These are phyloP conservation scores for Dryobates pubescens DNA, from an alignment of 2,797 vertebrate species.

Conservation along the genomic window DNA sequence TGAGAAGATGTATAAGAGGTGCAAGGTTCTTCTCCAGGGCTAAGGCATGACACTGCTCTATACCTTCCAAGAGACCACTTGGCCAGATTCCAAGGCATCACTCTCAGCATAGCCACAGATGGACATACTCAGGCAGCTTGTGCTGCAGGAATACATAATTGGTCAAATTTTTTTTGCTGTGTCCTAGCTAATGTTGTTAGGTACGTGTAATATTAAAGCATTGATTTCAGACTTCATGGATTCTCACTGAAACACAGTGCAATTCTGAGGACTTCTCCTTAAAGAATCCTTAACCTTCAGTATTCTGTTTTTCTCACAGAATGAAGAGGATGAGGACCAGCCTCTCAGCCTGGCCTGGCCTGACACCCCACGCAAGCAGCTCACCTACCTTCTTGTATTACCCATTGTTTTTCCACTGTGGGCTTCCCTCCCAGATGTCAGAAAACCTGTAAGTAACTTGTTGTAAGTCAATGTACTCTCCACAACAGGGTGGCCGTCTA, in stretches of 20 bases:
- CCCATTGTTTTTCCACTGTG: constrained; percentile 94
- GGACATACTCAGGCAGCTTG: neutral
- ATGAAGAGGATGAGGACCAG: constrained; percentile 85
- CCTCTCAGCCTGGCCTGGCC: constrained; percentile 93
- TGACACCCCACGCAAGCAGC: constrained; percentile 83
- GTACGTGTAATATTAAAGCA: neutral
- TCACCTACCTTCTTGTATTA: constrained; percentile 89
- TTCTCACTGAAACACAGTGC: neutral
- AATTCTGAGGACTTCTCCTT: neutral
- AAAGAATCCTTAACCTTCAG: neutral
- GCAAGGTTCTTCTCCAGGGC: neutral
- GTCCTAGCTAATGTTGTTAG: neutral
- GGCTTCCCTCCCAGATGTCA: constrained; percentile 91
- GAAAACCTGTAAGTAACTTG: constrained; percentile 85
- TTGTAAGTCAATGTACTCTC: neutral
- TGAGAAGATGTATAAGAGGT: neutral
- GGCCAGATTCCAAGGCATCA: neutral
- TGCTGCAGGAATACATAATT: neutral
- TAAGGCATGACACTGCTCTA: neutral
- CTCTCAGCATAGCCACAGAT: neutral
- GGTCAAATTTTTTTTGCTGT: neutral
- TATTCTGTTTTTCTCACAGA: constrained; percentile 10
- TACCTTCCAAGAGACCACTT: neutral
- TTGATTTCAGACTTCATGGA: fast-evolving
- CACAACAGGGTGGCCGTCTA: neutral